These are phyloP conservation scores for Protomyctophum bolini DNA, from an alignment of 2,113 vertebrate species.

Conservation along the genomic window DNA sequence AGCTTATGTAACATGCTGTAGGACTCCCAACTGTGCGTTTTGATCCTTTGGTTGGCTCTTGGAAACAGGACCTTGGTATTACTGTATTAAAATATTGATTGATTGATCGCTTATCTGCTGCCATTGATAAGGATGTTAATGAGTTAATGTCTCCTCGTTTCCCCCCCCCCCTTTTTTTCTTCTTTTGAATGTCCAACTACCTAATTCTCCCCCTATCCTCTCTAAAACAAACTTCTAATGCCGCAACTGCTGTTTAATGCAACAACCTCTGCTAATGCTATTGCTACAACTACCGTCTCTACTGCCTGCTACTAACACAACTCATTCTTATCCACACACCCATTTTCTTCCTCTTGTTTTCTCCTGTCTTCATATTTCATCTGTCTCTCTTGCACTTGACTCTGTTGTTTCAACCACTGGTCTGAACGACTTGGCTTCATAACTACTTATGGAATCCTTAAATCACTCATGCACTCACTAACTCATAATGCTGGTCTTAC, in stretches of 20 bases:
- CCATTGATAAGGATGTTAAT: conserved; percentile 14
- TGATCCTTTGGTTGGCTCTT: neutral
- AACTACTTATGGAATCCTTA: neutral
- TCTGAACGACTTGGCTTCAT: neutral
- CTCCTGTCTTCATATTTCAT: neutral
- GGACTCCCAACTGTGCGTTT: too few relatives aligned
- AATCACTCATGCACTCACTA: neutral
- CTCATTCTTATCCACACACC: too few relatives aligned
- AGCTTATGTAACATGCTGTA: too few relatives aligned
- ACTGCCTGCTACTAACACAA: conserved; percentile 2
- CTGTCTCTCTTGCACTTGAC: neutral
- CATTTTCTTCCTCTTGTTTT: neutral
- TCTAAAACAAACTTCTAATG: neutral
- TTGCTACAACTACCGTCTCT: conserved; percentile 9
- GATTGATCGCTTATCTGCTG: neutral
- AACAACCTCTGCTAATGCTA: neutral
- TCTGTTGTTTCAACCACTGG: neutral
- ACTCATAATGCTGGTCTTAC: neutral
- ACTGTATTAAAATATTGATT: conserved; percentile 16
- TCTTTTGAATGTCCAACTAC: conserved; percentile 16
- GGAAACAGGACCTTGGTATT: too few relatives aligned
- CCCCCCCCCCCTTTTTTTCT: neutral
- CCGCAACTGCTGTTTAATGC: neutral
- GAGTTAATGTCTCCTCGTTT: conserved; percentile 5
- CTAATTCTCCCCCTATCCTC: conserved; percentile 4